Evolutionary conservation across 2,797 vertebrate species (phyloP).

Genomic region (Anguilla anguilla): DNA sequence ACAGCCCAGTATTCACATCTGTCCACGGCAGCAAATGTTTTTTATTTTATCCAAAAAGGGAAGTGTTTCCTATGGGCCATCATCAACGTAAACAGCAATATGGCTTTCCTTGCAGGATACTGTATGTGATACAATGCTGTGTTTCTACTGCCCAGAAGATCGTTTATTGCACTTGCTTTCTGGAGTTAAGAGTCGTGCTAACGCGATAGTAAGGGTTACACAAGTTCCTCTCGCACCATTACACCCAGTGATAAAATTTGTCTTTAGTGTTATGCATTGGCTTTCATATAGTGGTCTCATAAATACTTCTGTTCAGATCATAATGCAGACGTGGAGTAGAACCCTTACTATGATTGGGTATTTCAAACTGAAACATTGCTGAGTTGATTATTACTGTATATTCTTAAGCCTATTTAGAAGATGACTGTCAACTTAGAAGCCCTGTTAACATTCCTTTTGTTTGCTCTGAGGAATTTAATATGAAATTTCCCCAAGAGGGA

Average conservation of each 20-base stretch:
- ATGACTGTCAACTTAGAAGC: background rate
- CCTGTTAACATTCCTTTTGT: background rate
- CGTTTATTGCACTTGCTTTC: background rate
- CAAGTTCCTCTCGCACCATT: background rate
- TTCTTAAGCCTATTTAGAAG: background rate
- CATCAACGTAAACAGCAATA: background rate
- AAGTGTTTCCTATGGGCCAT: background rate
- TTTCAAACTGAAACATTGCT: background rate
- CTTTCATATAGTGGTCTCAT: background rate
- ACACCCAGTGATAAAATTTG: background rate
- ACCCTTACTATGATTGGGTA: background rate
- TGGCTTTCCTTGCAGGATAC: background rate
- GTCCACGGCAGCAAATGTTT: background rate
- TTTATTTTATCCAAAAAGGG: background rate
- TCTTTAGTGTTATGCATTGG: background rate
- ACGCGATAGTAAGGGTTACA: background rate
- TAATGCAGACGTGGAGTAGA: background rate
- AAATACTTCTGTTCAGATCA: background rate
- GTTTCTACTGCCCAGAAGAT: background rate
- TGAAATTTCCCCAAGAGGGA: background rate
- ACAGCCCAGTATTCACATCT: background rate
- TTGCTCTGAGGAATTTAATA: background rate
- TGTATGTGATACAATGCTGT: background rate
- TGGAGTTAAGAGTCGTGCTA: background rate
- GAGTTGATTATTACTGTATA: background rate